Evolutionary conservation across 2,888 invertebrate genomes (phyloP), one percentile per base, ranked within the genome.

Genomic region (Syrphus vitripennis): DNA sequence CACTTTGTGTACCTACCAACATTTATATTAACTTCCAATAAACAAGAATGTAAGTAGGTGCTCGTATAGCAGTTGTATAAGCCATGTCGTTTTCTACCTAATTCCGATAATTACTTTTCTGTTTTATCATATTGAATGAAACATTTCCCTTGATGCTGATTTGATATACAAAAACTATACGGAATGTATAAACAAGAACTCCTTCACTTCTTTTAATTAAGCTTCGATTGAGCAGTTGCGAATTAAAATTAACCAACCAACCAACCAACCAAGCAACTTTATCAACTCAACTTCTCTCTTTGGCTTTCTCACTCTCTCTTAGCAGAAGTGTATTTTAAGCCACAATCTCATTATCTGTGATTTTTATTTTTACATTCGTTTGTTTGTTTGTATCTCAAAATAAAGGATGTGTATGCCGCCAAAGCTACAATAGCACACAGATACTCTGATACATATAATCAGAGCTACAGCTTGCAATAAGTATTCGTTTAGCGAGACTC

Each of bases 271-370:
- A 16, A 42, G 5, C 42, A 42, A 76, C 75, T 79, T 83, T 45
- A 79, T 65, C 50, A 65, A 65, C 65, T 65, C 29, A 65, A 65
- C 19, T n/a, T n/a, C n/a, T n/a, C n/a, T 59, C 57, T 63, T 65
- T 10, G 16, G 19, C 53, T 53, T 12, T 21, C 24, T 24, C 24
- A 4, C 7, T 37, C 53, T 37, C 59, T 77, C 24, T 5, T 29
- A 45, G 78, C 2, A 9, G 2, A 7, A 19, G 65, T 48, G 48
- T 61, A 42, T 84, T 77, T 80, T 76, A 26, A 80, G 67, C 80
- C 67, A 72, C 80, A 84, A 80, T 84, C 80, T 80, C 84, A 84
- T 84, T 84, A 84, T 77, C 80, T 80, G 80, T 1, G 72, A 72
- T 80, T 80, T 83, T 59, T 61, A 61, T 78, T 78, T 75, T 21